Evolutionary conservation across 2,888 invertebrate genomes (phyloP), one percentile per base, ranked within the genome.

Genomic region (Galerucella pusilla): DNA sequence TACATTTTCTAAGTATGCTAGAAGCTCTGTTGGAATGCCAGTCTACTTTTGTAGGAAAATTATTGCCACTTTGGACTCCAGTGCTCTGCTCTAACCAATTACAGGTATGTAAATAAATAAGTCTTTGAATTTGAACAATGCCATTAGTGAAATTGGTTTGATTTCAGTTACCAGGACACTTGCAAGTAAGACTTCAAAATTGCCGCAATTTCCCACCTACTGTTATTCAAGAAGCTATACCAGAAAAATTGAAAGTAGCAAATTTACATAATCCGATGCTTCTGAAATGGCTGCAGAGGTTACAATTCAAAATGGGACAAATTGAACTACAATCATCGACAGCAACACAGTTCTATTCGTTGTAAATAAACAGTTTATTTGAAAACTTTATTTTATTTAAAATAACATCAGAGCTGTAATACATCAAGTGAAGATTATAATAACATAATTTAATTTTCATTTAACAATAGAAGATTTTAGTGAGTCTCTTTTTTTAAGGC

Each of bases 261-360:
- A 86, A 88, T 20, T 81, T 86, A 67, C 84, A 86, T 78, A 90
- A 91, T 76, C 90, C 91, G 2, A 89, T 91, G 35, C 88, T 94
- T 28, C 87, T 93, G 1, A 93, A 95, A 81, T 97, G 98, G 94
- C 90, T 99, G 73, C 96, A 97, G 87, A 91, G 97, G 68, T 90
- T 98, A 77, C 96, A 98, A 86, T 97, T 98, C 86, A 99, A 98
- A 90, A 97, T 99, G 94, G 97, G 97, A 6, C 98, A 99, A 89
- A 94, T 98, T 71, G 99, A 99, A 88, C 89, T 96, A 79, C 97
- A 97, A 87, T 96, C 96, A 2, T 96, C 96, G 0, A 94, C 95
- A 69, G 96, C 95, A n/a, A 95, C 95, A 9, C 96, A 96, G 85
- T 96, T 97, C 88, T 97, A 95, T 87, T 92, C 93, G 49, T 91